phyloP scores from a whole-genome alignment of 2,113 vertebrate genomes.

The Lasiurus cinereus region DNA sequence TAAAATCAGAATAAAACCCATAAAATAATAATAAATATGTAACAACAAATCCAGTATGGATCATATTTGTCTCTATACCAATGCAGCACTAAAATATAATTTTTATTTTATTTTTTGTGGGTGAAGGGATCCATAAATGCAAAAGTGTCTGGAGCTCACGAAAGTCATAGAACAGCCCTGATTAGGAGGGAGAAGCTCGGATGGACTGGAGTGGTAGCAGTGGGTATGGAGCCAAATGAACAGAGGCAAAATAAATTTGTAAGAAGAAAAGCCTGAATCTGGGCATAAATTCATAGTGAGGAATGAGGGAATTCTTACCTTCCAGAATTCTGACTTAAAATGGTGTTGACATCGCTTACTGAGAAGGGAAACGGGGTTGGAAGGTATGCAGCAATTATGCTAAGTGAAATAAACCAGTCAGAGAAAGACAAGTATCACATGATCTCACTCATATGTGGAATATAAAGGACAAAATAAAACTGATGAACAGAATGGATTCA shows the following conservation, averaged over 20 bases:
- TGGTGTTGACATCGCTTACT: background rate
- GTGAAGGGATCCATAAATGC: background rate
- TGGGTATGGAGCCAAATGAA: background rate
- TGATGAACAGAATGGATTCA: too few species aligned
- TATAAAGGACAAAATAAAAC: too few species aligned
- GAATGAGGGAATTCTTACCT: background rate
- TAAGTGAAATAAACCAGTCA: too few species aligned
- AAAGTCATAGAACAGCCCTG: background rate
- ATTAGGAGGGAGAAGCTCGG: background rate
- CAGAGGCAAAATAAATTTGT: background rate
- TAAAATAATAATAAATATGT: background rate
- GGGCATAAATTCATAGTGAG: background rate
- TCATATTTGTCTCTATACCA: background rate
- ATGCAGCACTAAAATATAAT: background rate
- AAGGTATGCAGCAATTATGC: background rate
- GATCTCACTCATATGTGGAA: too few species aligned
- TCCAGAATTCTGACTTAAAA: background rate
- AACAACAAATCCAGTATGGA: background rate
- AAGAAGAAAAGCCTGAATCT: background rate
- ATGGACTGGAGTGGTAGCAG: background rate
- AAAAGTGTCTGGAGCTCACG: background rate
- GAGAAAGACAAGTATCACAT: too few species aligned
- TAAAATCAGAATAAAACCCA: background rate
- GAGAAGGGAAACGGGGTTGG: background rate
- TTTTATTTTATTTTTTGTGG: background rate